phyloP scores from a whole-genome alignment of 2,113 vertebrate genomes.

The Orcinus orca region DNA sequence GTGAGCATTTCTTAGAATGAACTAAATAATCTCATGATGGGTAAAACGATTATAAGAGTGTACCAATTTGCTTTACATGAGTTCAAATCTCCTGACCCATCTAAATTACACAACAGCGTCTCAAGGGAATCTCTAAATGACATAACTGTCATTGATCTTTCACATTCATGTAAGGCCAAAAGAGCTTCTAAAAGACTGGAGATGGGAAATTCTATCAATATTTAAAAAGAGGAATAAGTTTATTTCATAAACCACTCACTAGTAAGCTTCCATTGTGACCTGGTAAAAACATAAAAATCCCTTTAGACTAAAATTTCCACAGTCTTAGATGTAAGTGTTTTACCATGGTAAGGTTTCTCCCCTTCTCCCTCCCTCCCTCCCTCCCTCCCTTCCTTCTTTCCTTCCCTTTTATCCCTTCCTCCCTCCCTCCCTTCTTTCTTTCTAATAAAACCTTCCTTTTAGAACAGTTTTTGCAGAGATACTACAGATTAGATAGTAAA shows the following conservation, averaged over 20 bases:
- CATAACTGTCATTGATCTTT: background rate
- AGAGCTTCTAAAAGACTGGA: background rate
- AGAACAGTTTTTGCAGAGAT: background rate
- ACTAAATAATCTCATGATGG: background rate
- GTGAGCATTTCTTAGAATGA: background rate
- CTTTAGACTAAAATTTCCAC: background rate
- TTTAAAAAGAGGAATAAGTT: background rate
- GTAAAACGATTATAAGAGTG: background rate
- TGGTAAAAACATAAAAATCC: background rate
- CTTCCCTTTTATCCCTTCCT: no score
- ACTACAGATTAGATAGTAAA: background rate
- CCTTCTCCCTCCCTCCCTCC: rapidly evolving
- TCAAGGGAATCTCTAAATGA: background rate
- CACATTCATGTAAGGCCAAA: background rate
- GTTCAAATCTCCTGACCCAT: background rate
- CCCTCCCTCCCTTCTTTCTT: background rate
- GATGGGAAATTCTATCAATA: conserved; percentile 23
- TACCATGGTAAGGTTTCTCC: background rate
- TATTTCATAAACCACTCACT: conserved; percentile 3
- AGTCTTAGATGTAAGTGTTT: background rate
- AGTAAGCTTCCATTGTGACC: background rate
- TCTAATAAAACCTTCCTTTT: background rate
- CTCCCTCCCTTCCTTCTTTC: no score
- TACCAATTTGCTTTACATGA: background rate
- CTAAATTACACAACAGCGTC: background rate